Evolutionary conservation across 1,140 invertebrate species (phyloP).

Genomic region (Dinothrombium tinctorium): DNA sequence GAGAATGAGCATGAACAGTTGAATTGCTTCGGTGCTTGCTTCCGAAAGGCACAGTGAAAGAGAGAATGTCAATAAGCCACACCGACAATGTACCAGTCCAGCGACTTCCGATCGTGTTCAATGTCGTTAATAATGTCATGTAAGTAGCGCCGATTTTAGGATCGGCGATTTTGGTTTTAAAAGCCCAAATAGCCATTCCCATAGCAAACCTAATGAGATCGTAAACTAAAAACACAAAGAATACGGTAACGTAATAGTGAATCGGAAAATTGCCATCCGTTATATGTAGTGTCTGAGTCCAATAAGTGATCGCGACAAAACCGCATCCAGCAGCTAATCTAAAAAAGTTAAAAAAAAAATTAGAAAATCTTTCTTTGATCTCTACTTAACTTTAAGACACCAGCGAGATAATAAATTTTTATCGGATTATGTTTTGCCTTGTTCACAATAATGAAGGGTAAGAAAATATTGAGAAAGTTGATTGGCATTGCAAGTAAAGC

Average conservation of each 20-base stretch:
- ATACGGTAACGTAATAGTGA: conserved; percentile 52
- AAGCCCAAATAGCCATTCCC: conserved; percentile 55
- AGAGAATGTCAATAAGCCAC: conserved; percentile 72
- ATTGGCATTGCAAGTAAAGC: conserved; percentile 73
- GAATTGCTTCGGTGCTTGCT: conserved; percentile 31
- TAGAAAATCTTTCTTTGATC: too few relatives aligned
- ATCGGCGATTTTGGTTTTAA: conserved; percentile 64
- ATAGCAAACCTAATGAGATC: conserved; percentile 52
- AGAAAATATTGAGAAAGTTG: conserved; percentile 74
- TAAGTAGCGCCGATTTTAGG: conserved; percentile 89
- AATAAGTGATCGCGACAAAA: conserved; percentile 59
- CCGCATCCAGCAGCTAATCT: conserved; percentile 30
- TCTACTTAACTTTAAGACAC: too few relatives aligned
- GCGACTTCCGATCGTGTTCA: conserved; percentile 85
- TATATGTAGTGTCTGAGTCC: conserved; percentile 44
- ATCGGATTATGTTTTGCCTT: too few relatives aligned
- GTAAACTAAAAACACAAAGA: conserved; percentile 59
- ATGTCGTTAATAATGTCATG: conserved; percentile 94
- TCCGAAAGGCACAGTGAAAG: conserved; percentile 28
- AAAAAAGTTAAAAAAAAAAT: conserved; percentile 5
- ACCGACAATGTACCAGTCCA: conserved; percentile 82
- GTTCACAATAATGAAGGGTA: conserved; percentile 69
- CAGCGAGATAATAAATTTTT: too few relatives aligned
- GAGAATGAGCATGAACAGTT: background rate
- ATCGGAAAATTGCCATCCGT: conserved; percentile 36